Conservation (phyloP, 2,888 invertebrate species). For the Philopedon plagiatum region DNA sequence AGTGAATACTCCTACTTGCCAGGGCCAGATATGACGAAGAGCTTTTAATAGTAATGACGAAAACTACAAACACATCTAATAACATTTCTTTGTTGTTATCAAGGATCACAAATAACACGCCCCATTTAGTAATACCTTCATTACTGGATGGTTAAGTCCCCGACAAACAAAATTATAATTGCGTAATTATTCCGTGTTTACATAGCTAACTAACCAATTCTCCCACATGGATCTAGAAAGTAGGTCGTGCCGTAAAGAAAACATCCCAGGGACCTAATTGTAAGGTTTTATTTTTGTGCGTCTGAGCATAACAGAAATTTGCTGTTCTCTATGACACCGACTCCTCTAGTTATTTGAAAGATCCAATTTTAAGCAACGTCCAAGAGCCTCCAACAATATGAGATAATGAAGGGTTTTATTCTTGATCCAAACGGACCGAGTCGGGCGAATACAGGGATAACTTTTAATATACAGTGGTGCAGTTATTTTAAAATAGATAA, state of each 20-base stretch:
- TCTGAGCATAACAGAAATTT: conserved; percentile 34
- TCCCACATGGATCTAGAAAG: conserved; percentile 10
- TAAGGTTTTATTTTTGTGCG: conserved; percentile 34
- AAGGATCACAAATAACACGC: too few relatives aligned
- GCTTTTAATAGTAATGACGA: too few relatives aligned
- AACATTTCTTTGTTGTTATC: too few relatives aligned
- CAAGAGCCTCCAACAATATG: conserved; percentile 46
- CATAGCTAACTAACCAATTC: conserved; percentile 33
- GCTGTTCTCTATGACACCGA: conserved; percentile 37
- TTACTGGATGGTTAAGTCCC: not conserved
- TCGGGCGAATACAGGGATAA: conserved; percentile 17
- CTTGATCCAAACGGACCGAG: conserved; percentile 40
- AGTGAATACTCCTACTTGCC: too few relatives aligned
- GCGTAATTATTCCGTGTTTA: conserved; percentile 18
- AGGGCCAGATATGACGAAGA: too few relatives aligned
- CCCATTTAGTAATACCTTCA: not conserved
- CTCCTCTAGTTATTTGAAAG: conserved; percentile 44
- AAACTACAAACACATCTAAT: too few relatives aligned
- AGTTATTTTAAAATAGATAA: not conserved
- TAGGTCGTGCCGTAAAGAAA: conserved; percentile 20
- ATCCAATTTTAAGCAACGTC: conserved; percentile 48
- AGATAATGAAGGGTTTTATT: conserved; percentile 50
- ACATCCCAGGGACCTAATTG: conserved; percentile 16
- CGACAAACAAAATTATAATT: conserved; percentile 1
- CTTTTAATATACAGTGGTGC: conserved; percentile 30